A percentile compares a stretch with the other conserved stretches of the same genome.
Conservation (phyloP, 2,888 invertebrate genomes). For the Leucozona laternaria region DNA sequence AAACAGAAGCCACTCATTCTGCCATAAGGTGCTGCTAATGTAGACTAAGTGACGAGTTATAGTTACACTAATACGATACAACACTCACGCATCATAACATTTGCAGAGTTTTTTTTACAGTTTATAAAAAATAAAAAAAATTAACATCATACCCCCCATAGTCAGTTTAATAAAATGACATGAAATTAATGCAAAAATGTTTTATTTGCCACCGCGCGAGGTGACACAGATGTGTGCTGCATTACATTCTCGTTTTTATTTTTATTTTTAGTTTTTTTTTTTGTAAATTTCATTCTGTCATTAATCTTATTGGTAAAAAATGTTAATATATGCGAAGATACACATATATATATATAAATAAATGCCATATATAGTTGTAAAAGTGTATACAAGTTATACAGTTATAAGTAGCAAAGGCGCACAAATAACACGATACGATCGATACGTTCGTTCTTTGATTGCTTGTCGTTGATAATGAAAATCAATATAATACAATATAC, state of each 20-base stretch:
- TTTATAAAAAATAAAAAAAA: background rate
- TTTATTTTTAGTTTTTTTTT: conserved; percentile 29
- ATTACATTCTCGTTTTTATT: conserved; percentile 63
- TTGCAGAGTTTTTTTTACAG: background rate
- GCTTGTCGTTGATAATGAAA: conserved; percentile 46
- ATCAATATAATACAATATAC: conserved; percentile 2
- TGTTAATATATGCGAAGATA: conserved; percentile 55
- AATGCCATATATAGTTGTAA: conserved; percentile 35
- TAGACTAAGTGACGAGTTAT: conserved; percentile 30
- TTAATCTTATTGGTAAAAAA: conserved; percentile 43
- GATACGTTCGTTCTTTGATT: conserved; percentile 32
- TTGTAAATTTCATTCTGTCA: conserved; percentile 35
- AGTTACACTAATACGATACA: background rate
- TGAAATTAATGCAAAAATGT: conserved; percentile 71
- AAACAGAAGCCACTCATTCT: background rate
- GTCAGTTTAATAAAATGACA: conserved; percentile 53
- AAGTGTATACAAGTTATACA: conserved; percentile 45
- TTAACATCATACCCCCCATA: conserved; percentile 52
- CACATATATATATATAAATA: conserved; percentile 6
- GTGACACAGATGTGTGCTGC: conserved; percentile 77
- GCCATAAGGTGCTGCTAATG: conserved; percentile 14
- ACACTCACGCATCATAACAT: conserved; percentile 16
- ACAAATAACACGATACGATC: conserved; percentile 18
- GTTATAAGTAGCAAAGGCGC: conserved; percentile 37
- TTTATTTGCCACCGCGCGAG: conserved; percentile 73